Base-by-base conservation (phyloP, 2,113 vertebrate genomes). In the Candoia aspera region DNA sequence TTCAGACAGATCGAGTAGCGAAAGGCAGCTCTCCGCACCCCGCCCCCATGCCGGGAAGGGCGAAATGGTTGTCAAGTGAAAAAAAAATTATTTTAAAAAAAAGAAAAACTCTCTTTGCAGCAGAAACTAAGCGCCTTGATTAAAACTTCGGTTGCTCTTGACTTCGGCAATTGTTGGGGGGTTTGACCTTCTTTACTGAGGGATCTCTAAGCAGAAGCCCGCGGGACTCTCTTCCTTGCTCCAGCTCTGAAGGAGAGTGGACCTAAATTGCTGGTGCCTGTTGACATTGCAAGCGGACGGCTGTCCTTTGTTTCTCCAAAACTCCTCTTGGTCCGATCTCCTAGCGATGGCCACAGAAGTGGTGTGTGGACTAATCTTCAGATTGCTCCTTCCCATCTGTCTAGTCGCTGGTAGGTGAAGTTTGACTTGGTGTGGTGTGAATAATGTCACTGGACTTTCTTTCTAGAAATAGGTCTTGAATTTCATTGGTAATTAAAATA, bases 351-450 rank as follows among this genome's bases (percentile, higher is more conserved):
- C 98, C 96, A 99, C 98, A 86, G 98, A 99, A 96, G 98, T 99
- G 96, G 98, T 99, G 97, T 99, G 99, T 96, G 99, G 99, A 90
- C 97, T 99, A 94, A 96, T 99, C 97, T 99, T 99, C 98, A 98
- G 99, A 95, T 96, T 99, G 79, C 98, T 99, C 93, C 98, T 99
- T 94, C 99, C 99, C 54, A 73, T 99, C 88, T 99, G 99, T 97
- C 97, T 99, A 92, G 97, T 98, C 95, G 98, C 98, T 95, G 99
- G 99, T 99, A 97, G 98, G 98, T 97, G 85, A 87, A 24, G 90
- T 49, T 23, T 0, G 0, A 5, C 49, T 64, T 19, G 0, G 17
- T 21, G 5, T 19, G 57, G 0, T 10, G 12, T 24, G 93, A 57
- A 37, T 87, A 23, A 68, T 73, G 29, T 53, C 8, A 2, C 8